Conservation (phyloP, 2,888 invertebrate genomes). For the Dolichomitus sp. region DNA sequence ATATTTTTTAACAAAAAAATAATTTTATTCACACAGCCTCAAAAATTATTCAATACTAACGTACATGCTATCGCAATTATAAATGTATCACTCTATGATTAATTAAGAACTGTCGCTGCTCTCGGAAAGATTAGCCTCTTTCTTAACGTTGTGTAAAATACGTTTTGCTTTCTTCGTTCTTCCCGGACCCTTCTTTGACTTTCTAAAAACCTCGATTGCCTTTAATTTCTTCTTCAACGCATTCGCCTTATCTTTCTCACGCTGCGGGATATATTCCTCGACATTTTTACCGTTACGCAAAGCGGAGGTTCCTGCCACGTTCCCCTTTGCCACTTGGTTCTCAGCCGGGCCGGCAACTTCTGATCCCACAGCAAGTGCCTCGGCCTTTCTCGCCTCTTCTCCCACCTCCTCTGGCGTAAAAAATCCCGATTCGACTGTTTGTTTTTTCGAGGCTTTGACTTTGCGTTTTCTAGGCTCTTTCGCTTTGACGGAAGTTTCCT, state of each 20-base stretch:
- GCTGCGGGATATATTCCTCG: constrained; percentile 90
- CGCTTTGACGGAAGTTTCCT: constrained; percentile 17
- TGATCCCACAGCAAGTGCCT: background rate
- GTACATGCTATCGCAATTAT: background rate
- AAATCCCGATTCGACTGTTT: constrained; percentile 44
- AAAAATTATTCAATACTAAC: constrained; percentile 10
- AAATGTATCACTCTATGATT: background rate
- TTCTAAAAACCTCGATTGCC: constrained; percentile 92
- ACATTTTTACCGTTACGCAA: constrained; percentile 48
- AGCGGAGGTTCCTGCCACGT: constrained; percentile 18
- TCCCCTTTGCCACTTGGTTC: background rate
- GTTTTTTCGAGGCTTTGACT: constrained; percentile 42
- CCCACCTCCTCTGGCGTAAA: constrained; percentile 67
- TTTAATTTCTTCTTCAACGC: constrained; percentile 90
- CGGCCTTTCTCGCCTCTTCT: constrained; percentile 57
- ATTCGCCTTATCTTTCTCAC: constrained; percentile 89
- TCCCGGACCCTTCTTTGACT: constrained; percentile 89
- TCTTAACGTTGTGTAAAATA: constrained; percentile 86
- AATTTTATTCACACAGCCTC: constrained; percentile 36
- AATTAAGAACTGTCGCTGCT: constrained; percentile 88
- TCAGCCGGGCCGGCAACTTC: background rate
- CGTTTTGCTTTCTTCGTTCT: constrained; percentile 87
- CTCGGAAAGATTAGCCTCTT: constrained; percentile 90
- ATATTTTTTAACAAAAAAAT: constrained; percentile 26
- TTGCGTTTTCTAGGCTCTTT: constrained; percentile 47